Conservation (phyloP, 2,113 vertebrate genomes). For the Platichthys stellatus region DNA sequence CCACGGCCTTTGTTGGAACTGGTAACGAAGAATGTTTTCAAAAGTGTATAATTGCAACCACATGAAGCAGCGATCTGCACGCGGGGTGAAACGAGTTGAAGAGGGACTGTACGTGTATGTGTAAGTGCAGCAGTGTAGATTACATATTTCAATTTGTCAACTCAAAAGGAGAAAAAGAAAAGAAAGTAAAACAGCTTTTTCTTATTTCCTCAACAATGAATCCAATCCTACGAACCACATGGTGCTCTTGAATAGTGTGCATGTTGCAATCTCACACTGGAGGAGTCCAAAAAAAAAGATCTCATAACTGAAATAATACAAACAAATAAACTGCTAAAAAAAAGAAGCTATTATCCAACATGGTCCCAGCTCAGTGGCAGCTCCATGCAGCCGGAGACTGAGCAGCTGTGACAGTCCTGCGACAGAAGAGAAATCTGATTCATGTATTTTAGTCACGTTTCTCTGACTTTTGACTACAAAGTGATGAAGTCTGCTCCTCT, state of each 20-base stretch:
- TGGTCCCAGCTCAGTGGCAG: neutral
- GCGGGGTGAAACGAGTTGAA: constrained; percentile 49
- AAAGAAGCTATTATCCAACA: neutral
- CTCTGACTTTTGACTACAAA: neutral
- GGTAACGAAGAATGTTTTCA: constrained; percentile 67
- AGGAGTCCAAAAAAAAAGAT: neutral
- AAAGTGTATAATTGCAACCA: constrained; percentile 76
- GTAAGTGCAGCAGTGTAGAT: constrained; percentile 15
- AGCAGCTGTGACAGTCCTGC: constrained; percentile 7
- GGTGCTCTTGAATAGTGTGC: neutral
- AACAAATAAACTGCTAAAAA: neutral
- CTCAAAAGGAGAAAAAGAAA: neutral
- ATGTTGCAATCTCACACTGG: neutral
- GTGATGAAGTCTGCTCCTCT: neutral
- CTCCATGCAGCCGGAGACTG: neutral
- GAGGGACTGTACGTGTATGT: constrained; percentile 10
- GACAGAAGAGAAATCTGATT: constrained; percentile 35
- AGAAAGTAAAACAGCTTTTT: constrained; percentile 1
- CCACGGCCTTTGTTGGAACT: constrained; percentile 65
- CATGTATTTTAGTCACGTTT: constrained; percentile 48
- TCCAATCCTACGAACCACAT: neutral
- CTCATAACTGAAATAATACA: constrained; percentile 15
- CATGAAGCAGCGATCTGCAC: constrained; percentile 69
- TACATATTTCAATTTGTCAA: constrained; percentile 18
- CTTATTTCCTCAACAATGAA: neutral